Base-by-base conservation (phyloP, 2,113 vertebrate species). In the Rhinopomastus cyanomelas region DNA sequence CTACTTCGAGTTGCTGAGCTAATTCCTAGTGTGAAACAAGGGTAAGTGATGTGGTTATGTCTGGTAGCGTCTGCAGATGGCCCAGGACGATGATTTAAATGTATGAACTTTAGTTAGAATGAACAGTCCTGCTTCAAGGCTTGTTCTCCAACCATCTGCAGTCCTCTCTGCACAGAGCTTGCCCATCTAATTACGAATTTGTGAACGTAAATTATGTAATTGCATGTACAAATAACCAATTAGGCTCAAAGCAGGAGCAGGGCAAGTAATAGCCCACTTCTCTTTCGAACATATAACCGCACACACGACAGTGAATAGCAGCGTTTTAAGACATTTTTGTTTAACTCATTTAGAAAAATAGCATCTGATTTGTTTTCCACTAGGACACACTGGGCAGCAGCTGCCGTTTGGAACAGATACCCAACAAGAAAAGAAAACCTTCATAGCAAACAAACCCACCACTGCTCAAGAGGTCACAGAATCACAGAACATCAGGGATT, bases 21-120 rank as follows among this genome's bases (percentile, higher is more conserved):
- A 64, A 88, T 75, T 88, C 78, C 46, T 51, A 69, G 88, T 29
- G 55, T 85, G 48, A 85, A 94, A 51, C 62, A 88, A 94, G 71
- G 69, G 44, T 55, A 91, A 95, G 49, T 87, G 66, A 80, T 80
- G 79, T 74, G 80, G 89, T 91, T 94, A 89, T 71, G 87, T 69
- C 46, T 92, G 67, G 57, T 93, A 68, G 71, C 92, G 87, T 82
- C 82, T 89, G 91, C 79, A 93, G 92, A 95, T 89, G 87, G 91
- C 91, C 93, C 80, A 85, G 87, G 95, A 96, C 87, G 87, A 93
- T 83, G 72, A 96, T 90, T 95, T 95, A 92, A 89, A 95, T 93
- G 79, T 92, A 95, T 87, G 84, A 94, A 95, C 89, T 92, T 90
- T 20, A 88, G 86, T 56, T 95, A 83, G 86, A 93, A 94, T 85